phyloP scores from a whole-genome alignment of 2,113 vertebrate species.

The Leptodactylus fuscus region DNA sequence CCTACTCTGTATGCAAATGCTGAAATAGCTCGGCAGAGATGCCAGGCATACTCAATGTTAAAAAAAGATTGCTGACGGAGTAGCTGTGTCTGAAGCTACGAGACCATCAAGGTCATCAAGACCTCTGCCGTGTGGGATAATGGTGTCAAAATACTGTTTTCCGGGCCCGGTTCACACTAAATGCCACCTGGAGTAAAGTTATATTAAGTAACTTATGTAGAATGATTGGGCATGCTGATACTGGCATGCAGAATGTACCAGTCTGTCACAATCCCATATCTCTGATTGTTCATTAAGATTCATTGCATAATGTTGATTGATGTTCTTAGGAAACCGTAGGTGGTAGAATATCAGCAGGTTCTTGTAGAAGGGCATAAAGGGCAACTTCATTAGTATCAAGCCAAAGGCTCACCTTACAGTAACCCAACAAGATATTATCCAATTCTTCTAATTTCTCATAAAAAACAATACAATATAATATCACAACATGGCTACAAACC shows the following conservation, averaged over 20 bases:
- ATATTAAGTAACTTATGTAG: background rate
- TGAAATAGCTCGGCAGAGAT: conserved; percentile 33
- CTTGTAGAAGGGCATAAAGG: background rate
- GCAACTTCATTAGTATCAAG: background rate
- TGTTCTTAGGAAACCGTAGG: background rate
- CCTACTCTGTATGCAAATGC: conserved; percentile 34
- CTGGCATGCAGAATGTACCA: background rate
- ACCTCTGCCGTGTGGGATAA: background rate
- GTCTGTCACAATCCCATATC: too few relatives aligned
- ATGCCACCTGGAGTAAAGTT: background rate
- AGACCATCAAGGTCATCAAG: conserved; percentile 48
- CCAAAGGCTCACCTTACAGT: too few relatives aligned
- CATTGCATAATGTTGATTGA: background rate
- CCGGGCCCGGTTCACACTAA: background rate
- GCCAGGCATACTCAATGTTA: conserved; percentile 43
- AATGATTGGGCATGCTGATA: background rate
- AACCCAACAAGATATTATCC: too few relatives aligned
- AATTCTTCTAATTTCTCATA: too few relatives aligned
- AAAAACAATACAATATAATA: too few relatives aligned
- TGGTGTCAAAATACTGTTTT: conserved; percentile 21
- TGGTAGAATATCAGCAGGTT: background rate
- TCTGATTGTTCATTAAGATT: conserved; percentile 1
- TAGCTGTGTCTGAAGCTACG: conserved; percentile 23
- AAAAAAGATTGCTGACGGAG: conserved; percentile 47
- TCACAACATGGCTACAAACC: too few relatives aligned